Evolutionary conservation across 1,140 invertebrate genomes (phyloP), one percentile per base, ranked within the genome.

Genomic region (Drosophila kanapiae): DNA sequence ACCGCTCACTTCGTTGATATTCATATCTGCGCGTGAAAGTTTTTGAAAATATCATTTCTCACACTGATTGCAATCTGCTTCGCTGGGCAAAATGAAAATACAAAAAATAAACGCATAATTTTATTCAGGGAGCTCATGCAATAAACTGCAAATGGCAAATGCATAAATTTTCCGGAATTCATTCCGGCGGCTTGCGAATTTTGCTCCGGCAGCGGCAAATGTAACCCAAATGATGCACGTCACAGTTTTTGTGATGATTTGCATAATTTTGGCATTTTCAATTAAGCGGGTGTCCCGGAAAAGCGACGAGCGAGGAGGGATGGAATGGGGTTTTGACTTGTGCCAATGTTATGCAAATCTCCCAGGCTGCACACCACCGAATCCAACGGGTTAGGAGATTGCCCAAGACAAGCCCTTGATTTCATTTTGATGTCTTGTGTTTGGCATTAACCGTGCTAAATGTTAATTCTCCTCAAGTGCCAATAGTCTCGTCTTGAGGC

Each of bases 281-380:
- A 81, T 86, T 74, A 78, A 80, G 75, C 67, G 67, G 76, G 67
- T 70, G 74, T 72, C 62, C 65, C 59, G 59, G n/a, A 58, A 53
- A 62, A 33, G 63, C 47, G 51, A 10, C 13, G 10, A 38, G 45
- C 43, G 16, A 49, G 47, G 6, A 33, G 42, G 42, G n/a, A 63
- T 51, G 53, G 80, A 64, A 51, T 60, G 62, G 59, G 72, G 79
- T 84, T 87, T 67, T 91, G 87, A 91, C 87, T 91, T 91, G 87
- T 88, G 87, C 88, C 87, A 91, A 79, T 91, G 88, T 91, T 91
- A 91, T 91, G 87, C 81, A 84, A 91, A 91, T 91, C 79, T 54
- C 5, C 31, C 35, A 29, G 45, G 47, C 47, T 75, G 45, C 54
- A 53, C 47, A 68, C 67, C 62, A 77, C 61, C 57, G 42, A 45